Base-by-base conservation (phyloP, 1,140 invertebrate genomes). In the Lepidotrigona ventralis region DNA sequence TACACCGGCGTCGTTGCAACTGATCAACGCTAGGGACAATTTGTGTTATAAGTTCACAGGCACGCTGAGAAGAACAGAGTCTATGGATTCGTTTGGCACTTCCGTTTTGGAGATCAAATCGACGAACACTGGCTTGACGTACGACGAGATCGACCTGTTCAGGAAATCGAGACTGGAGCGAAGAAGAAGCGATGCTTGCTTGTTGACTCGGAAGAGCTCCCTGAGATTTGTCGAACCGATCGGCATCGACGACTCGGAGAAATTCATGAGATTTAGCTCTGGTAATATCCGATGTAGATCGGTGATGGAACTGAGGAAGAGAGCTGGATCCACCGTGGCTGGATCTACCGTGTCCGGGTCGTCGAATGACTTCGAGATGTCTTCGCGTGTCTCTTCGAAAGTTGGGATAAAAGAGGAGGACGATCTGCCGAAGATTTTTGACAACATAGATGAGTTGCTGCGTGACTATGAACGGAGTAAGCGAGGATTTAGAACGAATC, bases 391-490 rank as follows among this genome's bases (percentile, higher is more conserved):
- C 1, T 72, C 76, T 9, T 68, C 63, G 69, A 76, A 73, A 8
- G 72, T 70, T 21, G 76, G 84, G 15, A 33, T 73, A n/a, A 81
- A 84, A 39, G 69, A 76, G n/a, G 74, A 84, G 12, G 33, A 56
- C 2, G 53, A 77, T 15, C 86, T 79, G 4, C 51, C 72, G 4
- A 76, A 79, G 46, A 29, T 84, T 4, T 77, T 86, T 9, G 90
- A 91, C 21, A 91, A 92, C 66, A 93, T 96, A 9, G 93, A 95
- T 60, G 92, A 93, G 51, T 89, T 97, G 63, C 91, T 97, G 89
- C 94, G 93, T 6, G 95, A 96, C 86, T 96, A 96, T 84, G 95
- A 96, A 83, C 92, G 94, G 39, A 95, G 95, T 71, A 96, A 96
- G 88, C 94, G 95, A 23, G 95, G 95, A 14, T 95, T 95, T 81